phyloP scores from a whole-genome alignment of 1,140 invertebrate genomes.

The Sycophaga agraensis region DNA sequence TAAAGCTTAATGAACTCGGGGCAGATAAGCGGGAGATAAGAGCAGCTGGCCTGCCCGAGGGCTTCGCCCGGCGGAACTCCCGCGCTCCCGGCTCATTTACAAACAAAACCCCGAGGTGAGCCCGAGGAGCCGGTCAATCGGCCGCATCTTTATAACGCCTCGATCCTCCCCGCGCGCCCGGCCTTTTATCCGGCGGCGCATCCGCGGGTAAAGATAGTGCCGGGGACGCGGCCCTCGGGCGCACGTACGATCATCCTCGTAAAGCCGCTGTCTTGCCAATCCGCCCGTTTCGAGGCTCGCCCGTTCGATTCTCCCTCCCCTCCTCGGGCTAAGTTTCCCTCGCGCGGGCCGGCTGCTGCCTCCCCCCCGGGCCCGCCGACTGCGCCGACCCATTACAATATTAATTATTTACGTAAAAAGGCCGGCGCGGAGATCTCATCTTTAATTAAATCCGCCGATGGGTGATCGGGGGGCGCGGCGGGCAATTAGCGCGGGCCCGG shows the following conservation, averaged over 20 bases:
- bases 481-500: background rate
- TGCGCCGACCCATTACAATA: constrained; percentile 36
- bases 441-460: constrained; percentile 42
- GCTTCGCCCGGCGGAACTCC: background rate
- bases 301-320: constrained; percentile 3
- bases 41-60: background rate
- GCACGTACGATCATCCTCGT: constrained; percentile 14
- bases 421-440: constrained; percentile 42
- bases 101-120: constrained; percentile 18
- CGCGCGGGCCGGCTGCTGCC: background rate
- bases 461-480: no score
- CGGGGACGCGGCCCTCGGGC: background rate
- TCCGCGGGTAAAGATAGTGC: background rate
- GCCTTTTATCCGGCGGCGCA: background rate
- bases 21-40: constrained; percentile 19
- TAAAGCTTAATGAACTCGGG: constrained; percentile 17
- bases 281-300: constrained; percentile 3
- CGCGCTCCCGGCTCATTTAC: constrained; percentile 12
- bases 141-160: background rate
- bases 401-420: constrained; percentile 45
- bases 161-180: background rate
- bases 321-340: background rate
- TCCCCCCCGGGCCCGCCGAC: background rate
- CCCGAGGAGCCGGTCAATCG: background rate
- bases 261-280: constrained; percentile 15